Conservation (phyloP, 2,888 invertebrate species). For the Heliothis peltigera region DNA sequence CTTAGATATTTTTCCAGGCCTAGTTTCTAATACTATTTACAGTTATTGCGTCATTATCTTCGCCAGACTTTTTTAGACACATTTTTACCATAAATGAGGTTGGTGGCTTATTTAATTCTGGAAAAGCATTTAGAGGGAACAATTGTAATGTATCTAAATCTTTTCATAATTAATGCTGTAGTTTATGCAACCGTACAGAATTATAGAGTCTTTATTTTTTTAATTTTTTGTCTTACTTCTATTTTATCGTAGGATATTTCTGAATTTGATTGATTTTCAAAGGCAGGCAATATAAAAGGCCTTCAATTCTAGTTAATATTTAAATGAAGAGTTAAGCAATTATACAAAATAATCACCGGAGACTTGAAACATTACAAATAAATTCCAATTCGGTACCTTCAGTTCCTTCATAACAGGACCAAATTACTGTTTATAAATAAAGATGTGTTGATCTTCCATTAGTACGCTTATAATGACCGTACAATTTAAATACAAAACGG, state of each 20-base stretch:
- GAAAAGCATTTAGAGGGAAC: too few species aligned
- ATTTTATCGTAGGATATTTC: neutral
- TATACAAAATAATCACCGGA: neutral
- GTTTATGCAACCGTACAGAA: too few species aligned
- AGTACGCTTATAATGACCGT: conserved; percentile 58
- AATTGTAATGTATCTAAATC: too few species aligned
- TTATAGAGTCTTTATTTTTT: too few species aligned
- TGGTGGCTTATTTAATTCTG: too few species aligned
- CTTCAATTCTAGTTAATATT: neutral
- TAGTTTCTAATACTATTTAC: too few species aligned
- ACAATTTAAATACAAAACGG: conserved; percentile 64
- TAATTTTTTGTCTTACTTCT: neutral
- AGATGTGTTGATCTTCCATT: conserved; percentile 59
- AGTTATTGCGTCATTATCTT: too few species aligned
- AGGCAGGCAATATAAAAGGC: neutral
- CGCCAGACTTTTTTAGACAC: too few species aligned
- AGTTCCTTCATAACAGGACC: conserved; percentile 11
- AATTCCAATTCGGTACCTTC: conserved; percentile 10
- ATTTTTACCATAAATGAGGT: too few species aligned
- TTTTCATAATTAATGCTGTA: too few species aligned
- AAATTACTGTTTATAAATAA: conserved; percentile 53
- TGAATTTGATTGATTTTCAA: neutral
- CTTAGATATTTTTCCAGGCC: too few species aligned
- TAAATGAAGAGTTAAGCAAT: neutral
- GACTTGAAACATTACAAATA: neutral